Percentiles rank a stretch among this genome's conserved stretches.
Evolutionary conservation across 2,888 invertebrate species (phyloP).

Genomic region (Tribolium freemani): DNA sequence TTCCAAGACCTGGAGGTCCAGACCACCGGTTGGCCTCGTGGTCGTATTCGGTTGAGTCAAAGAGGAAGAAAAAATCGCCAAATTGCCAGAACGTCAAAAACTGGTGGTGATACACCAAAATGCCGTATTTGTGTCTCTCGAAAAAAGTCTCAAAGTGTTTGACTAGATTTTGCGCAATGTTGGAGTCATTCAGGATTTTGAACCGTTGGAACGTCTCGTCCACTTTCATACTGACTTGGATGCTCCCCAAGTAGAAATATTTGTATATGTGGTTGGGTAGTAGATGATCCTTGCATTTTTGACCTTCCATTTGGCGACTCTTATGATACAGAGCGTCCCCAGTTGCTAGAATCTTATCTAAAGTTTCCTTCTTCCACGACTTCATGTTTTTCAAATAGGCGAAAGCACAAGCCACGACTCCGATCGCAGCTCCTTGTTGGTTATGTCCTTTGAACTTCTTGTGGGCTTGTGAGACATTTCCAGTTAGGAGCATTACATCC

Average conservation of each 20-base stretch:
- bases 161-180: constrained; percentile 56
- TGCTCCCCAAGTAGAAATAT: constrained; percentile 57
- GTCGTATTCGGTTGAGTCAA: constrained; percentile 62
- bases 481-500: constrained; percentile 35
- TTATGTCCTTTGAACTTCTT: constrained; percentile 60
- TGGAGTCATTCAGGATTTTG: constrained; percentile 12
- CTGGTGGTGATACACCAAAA: constrained; percentile 55
- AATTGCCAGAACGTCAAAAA: constrained; percentile 60
- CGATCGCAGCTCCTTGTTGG: constrained; percentile 69
- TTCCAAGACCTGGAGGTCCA: constrained; percentile 57
- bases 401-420: constrained; percentile 72
- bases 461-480: constrained; percentile 58
- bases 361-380: constrained; percentile 72
- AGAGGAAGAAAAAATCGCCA: constrained; percentile 56
- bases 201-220: constrained; percentile 26
- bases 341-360: constrained; percentile 71
- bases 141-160: constrained; percentile 55
- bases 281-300: constrained; percentile 51
- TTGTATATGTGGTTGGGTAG: constrained; percentile 56
- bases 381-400: constrained; percentile 72
- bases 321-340: constrained; percentile 70
- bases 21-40: constrained; percentile 56
- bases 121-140: constrained; percentile 54
- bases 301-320: constrained; percentile 53
- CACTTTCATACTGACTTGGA: constrained; percentile 54